phyloP scores from a whole-genome alignment of 2,797 vertebrate species.

The Spondyliosoma cantharus region DNA sequence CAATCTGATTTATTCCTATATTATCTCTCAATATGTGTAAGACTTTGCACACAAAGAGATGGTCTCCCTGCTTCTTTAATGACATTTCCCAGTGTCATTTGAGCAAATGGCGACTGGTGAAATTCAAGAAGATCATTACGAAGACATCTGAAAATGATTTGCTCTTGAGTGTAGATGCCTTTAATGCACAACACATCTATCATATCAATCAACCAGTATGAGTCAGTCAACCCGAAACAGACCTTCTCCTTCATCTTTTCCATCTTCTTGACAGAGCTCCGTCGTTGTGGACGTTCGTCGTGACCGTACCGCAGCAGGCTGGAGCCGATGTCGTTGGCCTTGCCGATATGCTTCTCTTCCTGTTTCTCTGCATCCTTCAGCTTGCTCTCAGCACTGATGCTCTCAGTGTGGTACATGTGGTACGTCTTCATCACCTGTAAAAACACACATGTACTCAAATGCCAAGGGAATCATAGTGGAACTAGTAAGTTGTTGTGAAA shows the following conservation, averaged over 20 bases:
- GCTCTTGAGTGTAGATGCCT: not conserved
- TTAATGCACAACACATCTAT: not conserved
- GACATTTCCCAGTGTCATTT: constrained; percentile 25
- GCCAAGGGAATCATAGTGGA: not conserved
- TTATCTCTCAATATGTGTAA: constrained; percentile 27
- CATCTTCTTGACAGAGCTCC: constrained; percentile 97
- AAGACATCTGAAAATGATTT: constrained; percentile 21
- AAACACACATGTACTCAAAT: not conserved
- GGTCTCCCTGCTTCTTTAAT: not conserved
- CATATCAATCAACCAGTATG: not conserved
- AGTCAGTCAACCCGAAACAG: constrained; percentile 12
- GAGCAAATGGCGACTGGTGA: constrained; percentile 3
- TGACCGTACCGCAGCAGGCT: constrained; percentile 90
- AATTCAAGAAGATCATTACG: constrained; percentile 16
- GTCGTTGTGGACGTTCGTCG: constrained; percentile 92
- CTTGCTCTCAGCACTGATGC: constrained; percentile 93
- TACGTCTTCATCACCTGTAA: constrained; percentile 97
- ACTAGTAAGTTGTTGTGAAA: not conserved
- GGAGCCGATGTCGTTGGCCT: constrained; percentile 87
- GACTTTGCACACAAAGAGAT: constrained; percentile 9
- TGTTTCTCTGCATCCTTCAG: constrained; percentile 97
- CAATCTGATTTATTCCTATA: constrained; percentile 43
- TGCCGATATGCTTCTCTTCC: constrained; percentile 95
- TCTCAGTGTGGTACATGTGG: constrained; percentile 97
- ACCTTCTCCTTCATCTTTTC: constrained; percentile 99